A percentile compares a stretch with the other conserved stretches of the same genome.
These are phyloP conservation scores for Hybos culiciformis DNA, from an alignment of 2,888 invertebrate species.

Conservation along the genomic window DNA sequence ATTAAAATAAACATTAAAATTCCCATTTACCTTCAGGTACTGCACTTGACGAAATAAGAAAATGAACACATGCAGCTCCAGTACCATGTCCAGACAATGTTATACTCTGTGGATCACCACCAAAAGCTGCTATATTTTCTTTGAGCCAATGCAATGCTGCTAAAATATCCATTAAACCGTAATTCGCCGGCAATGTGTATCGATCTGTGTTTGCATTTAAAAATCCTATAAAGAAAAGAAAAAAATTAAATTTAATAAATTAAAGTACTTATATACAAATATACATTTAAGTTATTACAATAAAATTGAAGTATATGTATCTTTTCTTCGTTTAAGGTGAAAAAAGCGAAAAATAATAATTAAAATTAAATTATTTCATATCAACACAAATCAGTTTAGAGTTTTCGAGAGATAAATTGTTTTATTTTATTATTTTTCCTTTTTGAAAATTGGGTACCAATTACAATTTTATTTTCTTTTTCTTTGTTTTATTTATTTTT, in stretches of 20 bases:
- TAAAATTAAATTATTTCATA: no score
- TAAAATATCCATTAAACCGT: constrained; percentile 96
- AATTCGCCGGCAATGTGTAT: constrained; percentile 80
- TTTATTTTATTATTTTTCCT: no score
- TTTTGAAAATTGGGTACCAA: no score
- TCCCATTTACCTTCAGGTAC: constrained; percentile 84
- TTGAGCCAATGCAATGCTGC: constrained; percentile 93
- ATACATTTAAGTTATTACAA: background rate
- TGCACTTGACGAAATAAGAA: constrained; percentile 85
- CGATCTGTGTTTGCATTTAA: constrained; percentile 79
- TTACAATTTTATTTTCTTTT: no score
- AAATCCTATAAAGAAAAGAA: constrained; percentile 48
- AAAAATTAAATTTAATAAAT: background rate
- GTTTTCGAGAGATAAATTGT: no score
- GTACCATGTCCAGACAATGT: constrained; percentile 92
- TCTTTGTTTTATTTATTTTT: no score
- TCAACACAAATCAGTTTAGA: no score
- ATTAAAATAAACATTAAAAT: no score
- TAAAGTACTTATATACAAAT: background rate
- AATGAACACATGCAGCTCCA: constrained; percentile 91
- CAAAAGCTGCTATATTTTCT: constrained; percentile 88
- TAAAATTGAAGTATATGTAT: no score
- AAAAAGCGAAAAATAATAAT: no score
- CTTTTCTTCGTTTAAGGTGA: no score
- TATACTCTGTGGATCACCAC: constrained; percentile 85